Conservation (phyloP, 2,797 vertebrate species). For the Microtus obscurus region DNA sequence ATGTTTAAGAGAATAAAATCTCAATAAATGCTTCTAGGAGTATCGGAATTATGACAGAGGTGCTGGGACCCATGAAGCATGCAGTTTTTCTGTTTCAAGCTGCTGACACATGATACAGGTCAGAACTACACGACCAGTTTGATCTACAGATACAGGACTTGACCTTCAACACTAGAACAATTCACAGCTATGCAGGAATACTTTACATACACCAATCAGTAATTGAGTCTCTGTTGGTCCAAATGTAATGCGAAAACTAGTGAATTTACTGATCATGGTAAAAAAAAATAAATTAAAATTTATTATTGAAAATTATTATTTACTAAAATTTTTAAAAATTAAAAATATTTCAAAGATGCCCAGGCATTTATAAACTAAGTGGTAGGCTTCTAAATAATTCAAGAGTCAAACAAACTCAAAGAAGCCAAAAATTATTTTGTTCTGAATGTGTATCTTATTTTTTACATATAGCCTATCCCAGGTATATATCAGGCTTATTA, state of each 20-base stretch:
- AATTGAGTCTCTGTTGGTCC: not conserved
- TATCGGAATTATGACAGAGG: not conserved
- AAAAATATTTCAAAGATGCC: not conserved
- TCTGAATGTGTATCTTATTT: not conserved
- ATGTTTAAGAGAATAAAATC: not conserved
- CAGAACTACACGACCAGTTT: not conserved
- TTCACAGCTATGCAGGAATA: not conserved
- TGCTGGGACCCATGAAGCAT: not conserved
- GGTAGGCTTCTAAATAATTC: not conserved
- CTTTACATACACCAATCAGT: not conserved
- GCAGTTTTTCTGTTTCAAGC: constrained; percentile 13
- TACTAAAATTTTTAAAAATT: not conserved
- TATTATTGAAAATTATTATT: no score
- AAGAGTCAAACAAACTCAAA: not conserved
- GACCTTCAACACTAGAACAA: not conserved
- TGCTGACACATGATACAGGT: not conserved
- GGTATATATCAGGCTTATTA: not conserved
- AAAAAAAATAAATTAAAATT: not conserved
- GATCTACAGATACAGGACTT: not conserved
- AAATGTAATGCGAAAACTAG: not conserved
- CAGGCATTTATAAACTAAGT: not conserved
- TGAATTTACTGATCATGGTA: not conserved
- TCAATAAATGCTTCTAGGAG: not conserved
- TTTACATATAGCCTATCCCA: not conserved
- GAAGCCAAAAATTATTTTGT: constrained; percentile 16